Evolutionary conservation across 1,140 invertebrate species (phyloP).

Genomic region (Tyrophagus putrescentiae): DNA sequence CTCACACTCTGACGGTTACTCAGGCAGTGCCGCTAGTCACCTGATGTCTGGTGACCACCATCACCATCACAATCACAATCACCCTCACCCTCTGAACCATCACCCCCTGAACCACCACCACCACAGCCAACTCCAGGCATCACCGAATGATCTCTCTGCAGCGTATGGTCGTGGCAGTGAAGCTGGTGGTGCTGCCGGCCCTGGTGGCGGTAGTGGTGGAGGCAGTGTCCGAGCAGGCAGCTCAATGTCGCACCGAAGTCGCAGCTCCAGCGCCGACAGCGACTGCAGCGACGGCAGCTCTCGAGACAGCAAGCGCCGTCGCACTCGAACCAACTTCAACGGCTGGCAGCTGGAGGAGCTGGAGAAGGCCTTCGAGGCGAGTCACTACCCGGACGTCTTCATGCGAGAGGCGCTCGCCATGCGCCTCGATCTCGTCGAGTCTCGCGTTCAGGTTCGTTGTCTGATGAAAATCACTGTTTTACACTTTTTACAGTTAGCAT

Average conservation of each 20-base stretch:
- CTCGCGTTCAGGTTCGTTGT: conserved; percentile 82
- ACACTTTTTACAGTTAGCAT: neutral
- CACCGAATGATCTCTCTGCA: neutral
- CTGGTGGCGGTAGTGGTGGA: neutral
- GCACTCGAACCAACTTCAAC: conserved; percentile 95
- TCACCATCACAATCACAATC: neutral
- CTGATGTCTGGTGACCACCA: neutral
- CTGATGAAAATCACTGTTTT: neutral
- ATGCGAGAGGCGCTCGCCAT: conserved; percentile 60
- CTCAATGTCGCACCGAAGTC: conserved; percentile 9
- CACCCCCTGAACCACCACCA: conserved; percentile 1
- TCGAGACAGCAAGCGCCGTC: conserved; percentile 42
- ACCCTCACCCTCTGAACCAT: neutral
- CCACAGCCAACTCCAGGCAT: neutral
- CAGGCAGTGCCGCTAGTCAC: neutral
- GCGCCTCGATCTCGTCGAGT: conserved; percentile 89
- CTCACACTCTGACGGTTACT: neutral
- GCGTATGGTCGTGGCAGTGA: neutral
- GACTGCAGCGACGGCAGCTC: neutral
- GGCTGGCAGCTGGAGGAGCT: conserved; percentile 97
- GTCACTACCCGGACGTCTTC: conserved; percentile 96
- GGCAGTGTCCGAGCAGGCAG: neutral
- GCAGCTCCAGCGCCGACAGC: neutral
- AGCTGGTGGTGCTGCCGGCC: neutral
- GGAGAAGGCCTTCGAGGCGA: conserved; percentile 84